These are phyloP conservation scores for Xylocopa sonorina DNA, from an alignment of 1,140 invertebrate genomes.

Conservation along the genomic window DNA sequence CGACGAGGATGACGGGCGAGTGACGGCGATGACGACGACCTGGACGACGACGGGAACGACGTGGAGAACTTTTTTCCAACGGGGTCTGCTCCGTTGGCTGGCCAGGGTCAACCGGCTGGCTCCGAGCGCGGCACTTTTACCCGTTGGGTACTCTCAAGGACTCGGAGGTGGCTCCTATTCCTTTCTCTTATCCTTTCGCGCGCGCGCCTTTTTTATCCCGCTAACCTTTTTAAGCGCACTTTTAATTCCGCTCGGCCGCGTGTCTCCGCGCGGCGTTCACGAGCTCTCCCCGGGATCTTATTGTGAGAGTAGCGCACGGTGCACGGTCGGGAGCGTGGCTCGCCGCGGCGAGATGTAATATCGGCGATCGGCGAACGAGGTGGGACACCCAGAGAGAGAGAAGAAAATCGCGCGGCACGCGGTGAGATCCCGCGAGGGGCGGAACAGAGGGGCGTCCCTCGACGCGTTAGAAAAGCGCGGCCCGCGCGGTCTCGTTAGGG, in stretches of 20 bases:
- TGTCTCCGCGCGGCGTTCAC: slow-evolving; percentile 41
- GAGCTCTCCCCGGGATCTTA: slow-evolving; percentile 13
- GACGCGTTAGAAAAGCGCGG: slow-evolving; percentile 32
- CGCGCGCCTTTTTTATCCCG: slow-evolving; percentile 75
- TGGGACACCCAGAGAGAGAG: neutral
- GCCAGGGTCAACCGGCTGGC: slow-evolving; percentile 81
- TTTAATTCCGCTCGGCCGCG: slow-evolving; percentile 72
- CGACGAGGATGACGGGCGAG: neutral
- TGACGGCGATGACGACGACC: neutral
- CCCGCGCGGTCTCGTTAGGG: neutral
- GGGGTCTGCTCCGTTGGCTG: slow-evolving; percentile 67
- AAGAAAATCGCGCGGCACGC: too few relatives aligned
- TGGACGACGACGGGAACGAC: slow-evolving; percentile 31
- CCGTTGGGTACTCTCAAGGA: slow-evolving; percentile 79
- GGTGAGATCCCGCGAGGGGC: neutral
- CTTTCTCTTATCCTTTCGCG: slow-evolving; percentile 82
- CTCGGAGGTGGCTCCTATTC: slow-evolving; percentile 79
- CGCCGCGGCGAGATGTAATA: too few relatives aligned
- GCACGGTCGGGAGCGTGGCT: too few relatives aligned
- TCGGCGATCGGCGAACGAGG: too few relatives aligned
- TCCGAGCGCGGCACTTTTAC: slow-evolving; percentile 78
- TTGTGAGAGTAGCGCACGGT: neutral
- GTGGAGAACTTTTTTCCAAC: slow-evolving; percentile 68
- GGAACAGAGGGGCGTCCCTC: neutral
- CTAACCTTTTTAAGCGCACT: slow-evolving; percentile 77